A percentile compares a stretch with the other conserved stretches of the same genome.
phyloP scores from a whole-genome alignment of 2,113 vertebrate genomes.

The Thomomys bottae region DNA sequence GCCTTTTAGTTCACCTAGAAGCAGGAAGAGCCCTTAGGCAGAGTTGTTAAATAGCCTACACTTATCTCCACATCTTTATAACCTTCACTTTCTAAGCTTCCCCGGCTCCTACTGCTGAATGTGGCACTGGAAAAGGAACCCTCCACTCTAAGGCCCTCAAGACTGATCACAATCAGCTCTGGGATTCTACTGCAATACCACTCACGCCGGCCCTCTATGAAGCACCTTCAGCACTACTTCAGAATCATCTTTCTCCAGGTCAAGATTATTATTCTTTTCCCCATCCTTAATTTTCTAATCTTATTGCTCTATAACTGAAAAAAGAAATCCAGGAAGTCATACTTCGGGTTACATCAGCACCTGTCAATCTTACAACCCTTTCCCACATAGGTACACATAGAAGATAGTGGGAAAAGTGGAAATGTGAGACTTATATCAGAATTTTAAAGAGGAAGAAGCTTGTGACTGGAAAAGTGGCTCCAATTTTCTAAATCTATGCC shows the following conservation, averaged over 20 bases:
- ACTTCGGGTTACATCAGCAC: neutral
- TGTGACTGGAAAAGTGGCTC: neutral
- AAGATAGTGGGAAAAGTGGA: neutral
- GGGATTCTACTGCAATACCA: neutral
- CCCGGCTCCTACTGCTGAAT: neutral
- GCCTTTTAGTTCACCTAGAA: neutral
- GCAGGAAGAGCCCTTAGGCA: conserved; percentile 1
- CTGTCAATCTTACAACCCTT: neutral
- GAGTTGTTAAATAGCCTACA: neutral
- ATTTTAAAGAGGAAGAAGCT: neutral
- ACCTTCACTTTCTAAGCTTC: neutral
- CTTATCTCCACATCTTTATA: conserved; percentile 14
- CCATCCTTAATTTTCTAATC: neutral
- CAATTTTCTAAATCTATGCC: too few relatives aligned
- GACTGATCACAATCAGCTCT: neutral
- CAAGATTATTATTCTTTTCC: too few relatives aligned
- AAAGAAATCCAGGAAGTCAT: conserved; percentile 28
- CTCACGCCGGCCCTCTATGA: neutral
- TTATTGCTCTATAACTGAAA: neutral
- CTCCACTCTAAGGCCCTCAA: neutral
- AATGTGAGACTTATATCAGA: neutral
- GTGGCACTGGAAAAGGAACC: neutral
- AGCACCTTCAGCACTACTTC: conserved; percentile 2
- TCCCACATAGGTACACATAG: neutral
- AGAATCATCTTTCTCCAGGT: neutral